Evolutionary conservation across 2,888 invertebrate species (phyloP).

Genomic region (Adelognathus sp.): DNA sequence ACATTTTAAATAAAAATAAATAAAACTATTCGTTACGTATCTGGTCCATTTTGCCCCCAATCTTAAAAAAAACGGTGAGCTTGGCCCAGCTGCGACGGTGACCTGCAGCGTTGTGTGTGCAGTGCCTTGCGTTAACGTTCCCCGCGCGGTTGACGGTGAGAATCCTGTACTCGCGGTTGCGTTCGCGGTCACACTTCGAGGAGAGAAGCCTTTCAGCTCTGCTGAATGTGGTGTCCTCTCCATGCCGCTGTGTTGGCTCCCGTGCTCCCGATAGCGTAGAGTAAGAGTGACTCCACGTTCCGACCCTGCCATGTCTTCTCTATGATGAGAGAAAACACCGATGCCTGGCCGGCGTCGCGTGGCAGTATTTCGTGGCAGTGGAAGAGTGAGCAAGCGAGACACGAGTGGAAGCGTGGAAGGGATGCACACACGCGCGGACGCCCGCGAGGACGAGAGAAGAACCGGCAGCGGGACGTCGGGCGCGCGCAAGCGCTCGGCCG

Average conservation of each 20-base stretch:
- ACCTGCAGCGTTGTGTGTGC: background rate
- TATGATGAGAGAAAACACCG: slow-evolving; percentile 1
- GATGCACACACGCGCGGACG: slow-evolving; percentile 32
- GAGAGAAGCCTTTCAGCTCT: background rate
- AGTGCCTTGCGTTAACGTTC: background rate
- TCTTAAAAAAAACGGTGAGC: no score
- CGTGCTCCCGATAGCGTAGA: slow-evolving; percentile 5
- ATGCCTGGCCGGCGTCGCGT: background rate
- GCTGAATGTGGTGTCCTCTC: slow-evolving; percentile 19
- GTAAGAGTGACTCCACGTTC: slow-evolving; percentile 1
- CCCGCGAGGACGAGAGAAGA: slow-evolving; percentile 32
- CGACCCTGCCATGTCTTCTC: no score
- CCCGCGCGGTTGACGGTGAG: slow-evolving; percentile 5
- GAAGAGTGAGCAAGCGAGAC: background rate
- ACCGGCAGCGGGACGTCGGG: no score
- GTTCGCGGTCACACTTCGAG: slow-evolving; percentile 19
- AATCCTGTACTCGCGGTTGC: slow-evolving; percentile 29
- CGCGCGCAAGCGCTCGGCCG: slow-evolving; percentile 80
- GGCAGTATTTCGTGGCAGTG: background rate
- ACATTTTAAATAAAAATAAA: no score
- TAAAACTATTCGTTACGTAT: no score
- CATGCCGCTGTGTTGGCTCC: background rate
- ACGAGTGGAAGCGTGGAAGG: slow-evolving; percentile 8
- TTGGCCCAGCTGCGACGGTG: background rate
- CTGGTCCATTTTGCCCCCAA: no score